Base-by-base conservation (phyloP, 2,113 vertebrate species). In the Cyanoramphus novaezelandiae region DNA sequence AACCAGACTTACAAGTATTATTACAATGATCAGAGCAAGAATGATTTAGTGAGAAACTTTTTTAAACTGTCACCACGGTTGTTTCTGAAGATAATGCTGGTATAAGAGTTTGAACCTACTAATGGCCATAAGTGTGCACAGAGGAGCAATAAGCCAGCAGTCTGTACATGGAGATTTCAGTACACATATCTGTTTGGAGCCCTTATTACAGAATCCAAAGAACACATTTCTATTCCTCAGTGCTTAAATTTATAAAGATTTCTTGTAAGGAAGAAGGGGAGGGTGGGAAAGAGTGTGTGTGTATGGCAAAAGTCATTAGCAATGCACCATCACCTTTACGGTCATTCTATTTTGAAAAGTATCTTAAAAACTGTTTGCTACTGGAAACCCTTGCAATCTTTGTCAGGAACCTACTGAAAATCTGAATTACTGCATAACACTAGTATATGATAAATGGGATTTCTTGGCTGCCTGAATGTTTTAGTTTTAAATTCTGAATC, bases 181-280 rank as follows among this genome's bases (percentile, higher is more conserved):
- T 17, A 33, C 13, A 27, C 0, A 0, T 17, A 74, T 69, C 37
- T 84, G 10, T n/a, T 52, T 67, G 31, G 21, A 75, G 37, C 2
- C 3, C 11, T 7, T 63, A 11, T 70, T 70, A 49, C 15, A 52
- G 14, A 77, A 67, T 17, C 8, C 7, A 53, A 86, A 77, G 14
- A 59, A 46, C 1, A 43, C 4, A 46, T 23, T 90, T 70, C 12
- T 74, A 5, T 52, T 80, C 35, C 28, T 77, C 21, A 41, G 8
- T 67, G 33, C 7, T 74, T 57, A 14, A 53, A 11, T 29, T 84
- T 52, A 63, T 71, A 12, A 65, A 24, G 24, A 74, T 43, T 92
- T 67, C 31, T 78, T 35, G 12, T 31, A 28, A 78, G 33, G 16
- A 68, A 49, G 3, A 2, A 1, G 0, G 2, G 2, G 0, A 59